phyloP scores from a whole-genome alignment of 2,888 invertebrate genomes.

The Hypomecis punctinalis region DNA sequence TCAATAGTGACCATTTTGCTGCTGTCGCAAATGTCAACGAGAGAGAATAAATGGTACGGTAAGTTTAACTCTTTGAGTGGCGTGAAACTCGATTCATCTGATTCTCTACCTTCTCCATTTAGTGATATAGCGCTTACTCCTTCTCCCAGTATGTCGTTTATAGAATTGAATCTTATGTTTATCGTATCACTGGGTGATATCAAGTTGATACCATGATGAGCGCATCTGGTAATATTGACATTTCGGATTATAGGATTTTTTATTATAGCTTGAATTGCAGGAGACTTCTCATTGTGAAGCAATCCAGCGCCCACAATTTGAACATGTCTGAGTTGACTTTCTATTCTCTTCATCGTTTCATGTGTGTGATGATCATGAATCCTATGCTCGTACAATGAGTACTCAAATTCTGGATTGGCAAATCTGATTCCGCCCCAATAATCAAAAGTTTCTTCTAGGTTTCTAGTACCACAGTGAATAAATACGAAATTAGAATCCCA shows the following conservation, averaged over 20 bases:
- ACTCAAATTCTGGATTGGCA: constrained; percentile 95
- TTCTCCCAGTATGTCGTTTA: constrained; percentile 93
- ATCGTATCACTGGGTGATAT: constrained; percentile 94
- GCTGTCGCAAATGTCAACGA: constrained; percentile 98
- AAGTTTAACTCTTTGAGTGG: constrained; percentile 92
- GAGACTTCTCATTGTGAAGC: constrained; percentile 96
- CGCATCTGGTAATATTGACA: constrained; percentile 93
- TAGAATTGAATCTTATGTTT: constrained; percentile 89
- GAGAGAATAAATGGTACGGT: constrained; percentile 96
- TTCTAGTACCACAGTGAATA: constrained; percentile 93
- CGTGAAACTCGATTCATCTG: constrained; percentile 94
- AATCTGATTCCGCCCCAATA: constrained; percentile 99
- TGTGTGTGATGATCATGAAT: constrained; percentile 93
- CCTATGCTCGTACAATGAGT: constrained; percentile 91
- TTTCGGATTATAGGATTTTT: constrained; percentile 93
- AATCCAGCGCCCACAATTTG: constrained; percentile 97
- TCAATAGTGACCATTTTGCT: constrained; percentile 95
- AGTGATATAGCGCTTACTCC: constrained; percentile 95
- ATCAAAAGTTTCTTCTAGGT: constrained; percentile 86
- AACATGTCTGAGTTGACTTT: constrained; percentile 92
- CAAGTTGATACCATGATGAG: constrained; percentile 96
- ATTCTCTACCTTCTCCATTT: constrained; percentile 96
- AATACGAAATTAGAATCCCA: constrained; percentile 97
- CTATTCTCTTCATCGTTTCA: constrained; percentile 87
- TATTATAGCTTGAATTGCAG: constrained; percentile 95